Percentiles rank a stretch among this genome's conserved stretches.
Evolutionary conservation across 2,113 vertebrate genomes (phyloP).

Genomic region (Emydocephalus ijimae): DNA sequence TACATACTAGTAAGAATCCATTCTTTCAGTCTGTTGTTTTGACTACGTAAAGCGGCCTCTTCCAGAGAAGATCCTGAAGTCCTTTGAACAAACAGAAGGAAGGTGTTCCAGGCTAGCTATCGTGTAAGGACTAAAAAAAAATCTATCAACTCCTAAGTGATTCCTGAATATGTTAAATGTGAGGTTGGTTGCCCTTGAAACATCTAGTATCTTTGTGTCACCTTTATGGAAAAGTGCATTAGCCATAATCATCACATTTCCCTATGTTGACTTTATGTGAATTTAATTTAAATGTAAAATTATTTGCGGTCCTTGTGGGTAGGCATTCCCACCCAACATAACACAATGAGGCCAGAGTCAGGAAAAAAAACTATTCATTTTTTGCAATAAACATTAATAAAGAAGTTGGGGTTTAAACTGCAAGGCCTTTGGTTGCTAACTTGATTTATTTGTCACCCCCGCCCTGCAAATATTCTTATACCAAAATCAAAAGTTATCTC

Average conservation of each 20-base stretch:
- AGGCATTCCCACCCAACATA: background rate
- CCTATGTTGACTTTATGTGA: background rate
- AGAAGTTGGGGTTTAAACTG: background rate
- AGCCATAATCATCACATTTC: background rate
- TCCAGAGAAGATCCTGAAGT: background rate
- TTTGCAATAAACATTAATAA: background rate
- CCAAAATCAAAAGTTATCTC: background rate
- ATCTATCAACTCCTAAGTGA: background rate
- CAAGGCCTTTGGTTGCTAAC: background rate
- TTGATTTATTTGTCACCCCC: background rate
- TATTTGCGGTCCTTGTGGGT: background rate
- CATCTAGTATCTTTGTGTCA: background rate
- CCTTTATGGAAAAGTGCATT: background rate
- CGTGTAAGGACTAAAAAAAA: background rate
- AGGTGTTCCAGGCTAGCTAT: background rate
- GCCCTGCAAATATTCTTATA: background rate
- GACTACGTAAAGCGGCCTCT: accelerated
- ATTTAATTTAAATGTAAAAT: background rate
- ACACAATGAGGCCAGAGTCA: background rate
- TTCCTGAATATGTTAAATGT: background rate
- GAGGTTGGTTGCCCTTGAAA: background rate
- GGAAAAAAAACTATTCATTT: background rate
- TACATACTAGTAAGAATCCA: background rate
- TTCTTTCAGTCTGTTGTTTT: background rate
- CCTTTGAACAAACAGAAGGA: background rate